Evolutionary conservation across 2,888 invertebrate species (phyloP), one percentile per base, ranked within the genome.

Genomic region (Philereme transversata): DNA sequence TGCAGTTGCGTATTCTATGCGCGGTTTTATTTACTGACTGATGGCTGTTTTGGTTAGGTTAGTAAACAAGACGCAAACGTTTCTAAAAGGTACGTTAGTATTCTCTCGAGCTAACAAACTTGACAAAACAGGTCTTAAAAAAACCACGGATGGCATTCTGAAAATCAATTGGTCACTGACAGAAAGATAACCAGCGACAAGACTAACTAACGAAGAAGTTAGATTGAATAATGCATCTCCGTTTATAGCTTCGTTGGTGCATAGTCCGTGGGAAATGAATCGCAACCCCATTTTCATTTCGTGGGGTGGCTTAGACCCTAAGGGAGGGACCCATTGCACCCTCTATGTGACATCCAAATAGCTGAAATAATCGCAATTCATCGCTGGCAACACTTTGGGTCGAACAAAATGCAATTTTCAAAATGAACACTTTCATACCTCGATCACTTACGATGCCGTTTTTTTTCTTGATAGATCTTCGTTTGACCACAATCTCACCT

Each of bases 261-360:
- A 77, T 83, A 81, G 86, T 84, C 83, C 85, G 87, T 90, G 90
- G 86, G 90, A 90, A 90, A 89, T 90, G 90, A 91, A 89, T 90
- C 90, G 90, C 90, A 86, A 90, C 90, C 91, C 91, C 84, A 88
- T 87, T 88, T 89, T 87, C 87, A 88, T 87, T 88, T 86, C 86
- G 70, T 76, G 73, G 85, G 90, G 88, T 85, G 80, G 82, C 76
- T 76, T 74, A 75, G 77, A 78, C 78, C 76, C 78, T 72, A 79
- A 83, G 79, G 78, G 81, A 77, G 77, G 75, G 79, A 72, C 77
- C 76, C 79, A 75, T 69, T 81, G 86, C 88, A 88, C 90, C 89
- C 90, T 87, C 85, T 69, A 76, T 78, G 82, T 80, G 79, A 83
- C 86, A 86, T 85, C 87, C 83, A 83, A 84, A 85, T 84, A 84